Evolutionary conservation across 2,888 invertebrate species (phyloP), one percentile per base, ranked within the genome.

Genomic region (Polydrusus pterygomalis): DNA sequence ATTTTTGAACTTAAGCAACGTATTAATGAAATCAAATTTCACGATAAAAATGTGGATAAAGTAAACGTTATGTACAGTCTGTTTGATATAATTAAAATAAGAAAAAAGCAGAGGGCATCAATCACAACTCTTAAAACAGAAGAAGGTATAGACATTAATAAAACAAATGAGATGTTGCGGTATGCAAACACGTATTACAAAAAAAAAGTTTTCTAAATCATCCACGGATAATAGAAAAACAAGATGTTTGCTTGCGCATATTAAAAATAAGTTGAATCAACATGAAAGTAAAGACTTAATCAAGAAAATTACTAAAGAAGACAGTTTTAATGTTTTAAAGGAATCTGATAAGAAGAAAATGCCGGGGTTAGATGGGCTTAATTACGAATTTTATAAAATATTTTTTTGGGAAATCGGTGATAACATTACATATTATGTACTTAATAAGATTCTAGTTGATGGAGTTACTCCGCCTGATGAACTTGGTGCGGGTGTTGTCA

Each of bases 111-210:
- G n/a, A 63, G 40, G 6, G n/a, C 15, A 18, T 17, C 8, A 11
- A 63, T 58, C 5, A 2, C 20, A 9, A n/a, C 25, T 6, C 25
- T 58, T 20, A 58, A 58, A 58, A 34, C 43, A 63, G 43, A 38
- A 9, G 38, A 63, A 34, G 43, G 43, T 18, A 6, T 5, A 18
- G 63, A 38, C 13, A 20, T 63, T 63, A 38, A 9, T 3, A 17
- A 38, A n/a, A 63, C 63, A 38, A 63, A 63, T 13, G 63, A 63
- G 40, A 63, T 40, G 20, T 40, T 63, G n/a, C 40, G 20, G 15
- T 63, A 34, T 40, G 38, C 38, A 63, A 20, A 63, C 13, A 38
- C 5, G 3, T 43, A n/a, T 8, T 63, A 63, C 18, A 11, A 63
- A 43, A 63, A n/a, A 40, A 63, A 15, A 47, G 17, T 17, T 47